Evolutionary conservation across 1,140 invertebrate genomes (phyloP).

Genomic region (Lamellibrachia luymesi): DNA sequence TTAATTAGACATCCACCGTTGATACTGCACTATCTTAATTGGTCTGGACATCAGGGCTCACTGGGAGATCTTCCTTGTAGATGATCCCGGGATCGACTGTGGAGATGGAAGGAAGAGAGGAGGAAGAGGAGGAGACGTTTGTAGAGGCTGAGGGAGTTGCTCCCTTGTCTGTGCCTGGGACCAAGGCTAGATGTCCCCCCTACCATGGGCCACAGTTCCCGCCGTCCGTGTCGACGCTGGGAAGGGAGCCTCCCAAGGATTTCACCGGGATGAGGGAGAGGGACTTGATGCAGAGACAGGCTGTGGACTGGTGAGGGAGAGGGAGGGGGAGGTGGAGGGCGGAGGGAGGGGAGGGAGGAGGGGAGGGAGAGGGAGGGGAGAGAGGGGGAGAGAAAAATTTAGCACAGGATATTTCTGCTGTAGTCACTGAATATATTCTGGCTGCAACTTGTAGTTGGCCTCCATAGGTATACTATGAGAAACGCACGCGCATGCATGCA

Average conservation of each 20-base stretch:
- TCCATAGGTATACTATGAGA: background rate
- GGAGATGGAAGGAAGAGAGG: background rate
- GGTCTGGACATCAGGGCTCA: too few species aligned
- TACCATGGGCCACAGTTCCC: constrained; percentile 16
- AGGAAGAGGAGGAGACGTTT: background rate
- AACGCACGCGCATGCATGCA: background rate
- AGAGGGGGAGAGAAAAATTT: too few species aligned
- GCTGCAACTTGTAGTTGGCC: too few species aligned
- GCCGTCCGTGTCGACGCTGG: background rate
- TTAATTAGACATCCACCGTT: too few species aligned
- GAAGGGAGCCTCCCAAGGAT: background rate
- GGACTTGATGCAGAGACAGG: background rate
- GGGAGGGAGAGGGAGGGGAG: too few species aligned
- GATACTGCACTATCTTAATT: too few species aligned
- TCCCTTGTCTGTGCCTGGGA: background rate
- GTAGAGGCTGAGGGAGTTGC: background rate
- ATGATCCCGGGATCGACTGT: background rate
- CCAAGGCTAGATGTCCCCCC: background rate
- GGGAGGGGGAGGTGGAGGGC: too few species aligned
- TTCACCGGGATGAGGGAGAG: background rate
- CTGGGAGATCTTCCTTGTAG: background rate
- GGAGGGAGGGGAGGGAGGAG: too few species aligned
- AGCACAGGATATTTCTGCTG: too few species aligned
- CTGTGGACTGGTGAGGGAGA: background rate
- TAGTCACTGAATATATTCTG: too few species aligned